Evolutionary conservation across 2,113 vertebrate species (phyloP), one percentile per base, ranked within the genome.

Genomic region (Polypterus senegalus): DNA sequence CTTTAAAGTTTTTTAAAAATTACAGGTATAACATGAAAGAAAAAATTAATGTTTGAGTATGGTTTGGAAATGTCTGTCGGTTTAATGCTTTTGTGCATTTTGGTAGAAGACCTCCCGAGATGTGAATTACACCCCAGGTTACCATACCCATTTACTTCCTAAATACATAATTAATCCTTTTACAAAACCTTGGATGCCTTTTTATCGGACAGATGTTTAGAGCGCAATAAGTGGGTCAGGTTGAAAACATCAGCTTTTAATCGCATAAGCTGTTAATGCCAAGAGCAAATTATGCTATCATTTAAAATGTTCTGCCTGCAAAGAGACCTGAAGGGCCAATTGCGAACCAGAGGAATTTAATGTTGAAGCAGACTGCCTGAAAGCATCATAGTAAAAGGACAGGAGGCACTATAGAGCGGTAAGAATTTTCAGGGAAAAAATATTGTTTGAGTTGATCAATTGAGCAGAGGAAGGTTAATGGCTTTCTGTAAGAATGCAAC

Each of bases 181-280:
- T 11, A 57, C 43, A 56, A 56, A 57, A 57, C 10, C 2, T 43
- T 4, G 27, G 9, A 43, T 4, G 5, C 27, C 3, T 44, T 44
- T 57, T 57, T 57, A 44, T 57, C 46, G 11, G 56, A 57, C 56
- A 57, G 56, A 57, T 57, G 56, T 57, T 57, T 57, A 57, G 56
- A 57, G 56, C 27, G 46, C 56, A 57, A 57, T 57, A 57, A 57
- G 3, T 57, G 56, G 56, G 56, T 57, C 56, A 57, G 56, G 56
- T 43, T 57, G 56, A 57, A 57, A 57, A 57, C 56, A 57, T 57
- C 56, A 57, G 56, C 56, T 57, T 57, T 55, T 57, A 57, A 57
- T 57, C 27, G 10, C 3, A 27, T 57, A 57, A 57, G 56, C 56
- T 57, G 56, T 57, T 57, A 57, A 57, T 57, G 56, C 56, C 56